Conservation (phyloP, 1,140 invertebrate species). For the Heliconius eleuchia region DNA sequence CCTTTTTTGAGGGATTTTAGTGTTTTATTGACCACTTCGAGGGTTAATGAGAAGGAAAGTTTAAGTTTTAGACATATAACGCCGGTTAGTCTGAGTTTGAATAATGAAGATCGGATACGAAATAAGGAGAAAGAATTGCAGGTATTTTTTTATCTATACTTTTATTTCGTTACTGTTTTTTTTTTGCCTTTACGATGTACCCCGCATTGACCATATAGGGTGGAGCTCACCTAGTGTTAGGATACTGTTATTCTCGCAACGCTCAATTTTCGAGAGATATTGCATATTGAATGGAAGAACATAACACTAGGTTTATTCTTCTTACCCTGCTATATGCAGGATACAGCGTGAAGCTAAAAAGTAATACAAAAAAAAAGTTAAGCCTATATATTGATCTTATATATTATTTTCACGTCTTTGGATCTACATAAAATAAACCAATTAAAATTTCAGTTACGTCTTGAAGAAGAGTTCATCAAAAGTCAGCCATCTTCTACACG, state of each 20-base stretch:
- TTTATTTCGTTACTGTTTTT: not conserved
- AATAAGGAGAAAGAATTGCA: slow-evolving; percentile 75
- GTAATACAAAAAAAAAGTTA: not conserved
- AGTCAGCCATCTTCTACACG: slow-evolving; percentile 64
- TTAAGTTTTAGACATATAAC: slow-evolving; percentile 75
- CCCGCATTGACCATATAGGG: not conserved
- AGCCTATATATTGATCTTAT: no score
- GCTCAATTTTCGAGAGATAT: no score
- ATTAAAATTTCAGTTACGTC: slow-evolving; percentile 46
- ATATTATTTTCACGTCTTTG: no score
- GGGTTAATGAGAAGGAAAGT: slow-evolving; percentile 51
- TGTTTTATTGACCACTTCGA: slow-evolving; percentile 58
- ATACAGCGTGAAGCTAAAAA: not conserved
- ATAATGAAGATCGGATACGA: slow-evolving; percentile 61
- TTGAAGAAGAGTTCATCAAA: slow-evolving; percentile 67
- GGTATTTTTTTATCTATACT: slow-evolving; percentile 44
- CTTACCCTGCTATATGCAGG: not conserved
- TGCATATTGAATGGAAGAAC: not conserved
- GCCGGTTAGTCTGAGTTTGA: slow-evolving; percentile 67
- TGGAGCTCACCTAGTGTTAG: no score
- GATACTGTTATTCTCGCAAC: no score
- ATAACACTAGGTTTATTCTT: not conserved
- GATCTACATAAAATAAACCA: not conserved
- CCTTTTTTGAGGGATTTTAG: slow-evolving; percentile 71
- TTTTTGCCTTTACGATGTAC: not conserved